Conservation (phyloP, 2,797 vertebrate species). For the Rhabdophis nuchalis region DNA sequence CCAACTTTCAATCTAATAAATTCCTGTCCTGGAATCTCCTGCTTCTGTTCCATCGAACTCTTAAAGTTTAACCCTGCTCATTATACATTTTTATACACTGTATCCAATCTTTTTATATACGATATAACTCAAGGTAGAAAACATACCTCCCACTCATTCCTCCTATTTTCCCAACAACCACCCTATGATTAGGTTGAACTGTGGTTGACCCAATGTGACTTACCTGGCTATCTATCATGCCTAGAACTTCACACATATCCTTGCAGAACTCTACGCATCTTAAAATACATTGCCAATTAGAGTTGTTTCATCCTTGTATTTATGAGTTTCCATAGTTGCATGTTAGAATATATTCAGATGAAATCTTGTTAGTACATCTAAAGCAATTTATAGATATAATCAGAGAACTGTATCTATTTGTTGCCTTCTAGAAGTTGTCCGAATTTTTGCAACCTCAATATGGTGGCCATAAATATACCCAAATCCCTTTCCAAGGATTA, state of each 20-base stretch:
- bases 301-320: background rate
- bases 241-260: background rate
- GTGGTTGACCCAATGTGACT: background rate
- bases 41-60: background rate
- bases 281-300: background rate
- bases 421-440: background rate
- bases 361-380: background rate
- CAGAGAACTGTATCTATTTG: background rate
- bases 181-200: background rate
- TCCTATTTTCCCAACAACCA: background rate
- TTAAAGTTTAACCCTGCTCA: background rate
- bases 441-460: background rate
- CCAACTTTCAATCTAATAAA: background rate
- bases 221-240: background rate
- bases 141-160: background rate
- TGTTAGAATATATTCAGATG: background rate
- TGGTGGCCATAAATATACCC: background rate
- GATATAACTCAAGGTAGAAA: background rate
- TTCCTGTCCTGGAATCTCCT: background rate
- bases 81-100: background rate
- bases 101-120: background rate
- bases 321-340: background rate
- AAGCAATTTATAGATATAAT: background rate
- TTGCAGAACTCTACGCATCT: background rate
- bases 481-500: background rate